Base-by-base conservation (phyloP, 1,140 invertebrate genomes). In the Cardiocondyla obscurior region DNA sequence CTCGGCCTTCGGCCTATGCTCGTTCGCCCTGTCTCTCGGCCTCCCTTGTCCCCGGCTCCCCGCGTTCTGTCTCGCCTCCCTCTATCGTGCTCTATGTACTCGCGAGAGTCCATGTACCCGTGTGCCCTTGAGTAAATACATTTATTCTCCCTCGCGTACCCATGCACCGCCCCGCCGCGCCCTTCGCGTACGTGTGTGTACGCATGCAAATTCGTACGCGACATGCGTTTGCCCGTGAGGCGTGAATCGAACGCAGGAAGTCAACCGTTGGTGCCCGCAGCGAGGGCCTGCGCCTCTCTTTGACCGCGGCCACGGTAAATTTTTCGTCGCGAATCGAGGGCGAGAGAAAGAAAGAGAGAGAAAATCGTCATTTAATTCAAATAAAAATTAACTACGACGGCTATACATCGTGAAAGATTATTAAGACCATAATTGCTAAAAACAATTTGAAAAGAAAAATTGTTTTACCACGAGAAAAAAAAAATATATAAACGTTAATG, bases 111-210 rank as follows among this genome's bases (percentile, higher is more conserved):
- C 69, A 55, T 73, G 84, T 69, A 83, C 57, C 69, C 74, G n/a
- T 16, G 55, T 82, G 81, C 81, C 81, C 85, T 87, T 87, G 81
- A 67, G 84, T 79, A 87, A 87, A 87, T 87, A 86, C 84, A 83
- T 86, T 87, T 87, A 87, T 86, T 83, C 53, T 73, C 55, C 58
- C 64, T 22, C 44, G 28, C 57, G 12, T 30, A 46, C 57, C 10
- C 57, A n/a, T 22, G 30, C 49, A 53, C 25, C 42, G 22, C 22
- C 8, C 8, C 39, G 36, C 22, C 19, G n/a, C n/a, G n/a, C n/a
- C n/a, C n/a, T n/a, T 12, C 22, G 65, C 7, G 30, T 81, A 30
- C 14, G 65, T 83, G 64, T 77, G 81, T 72, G 53, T 46, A 58
- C 72, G 84, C 58, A 86, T 83, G 84, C 84, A 87, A 83, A 86